Base-by-base conservation (phyloP, 2,888 invertebrate genomes). In the Anticlea derivata region DNA sequence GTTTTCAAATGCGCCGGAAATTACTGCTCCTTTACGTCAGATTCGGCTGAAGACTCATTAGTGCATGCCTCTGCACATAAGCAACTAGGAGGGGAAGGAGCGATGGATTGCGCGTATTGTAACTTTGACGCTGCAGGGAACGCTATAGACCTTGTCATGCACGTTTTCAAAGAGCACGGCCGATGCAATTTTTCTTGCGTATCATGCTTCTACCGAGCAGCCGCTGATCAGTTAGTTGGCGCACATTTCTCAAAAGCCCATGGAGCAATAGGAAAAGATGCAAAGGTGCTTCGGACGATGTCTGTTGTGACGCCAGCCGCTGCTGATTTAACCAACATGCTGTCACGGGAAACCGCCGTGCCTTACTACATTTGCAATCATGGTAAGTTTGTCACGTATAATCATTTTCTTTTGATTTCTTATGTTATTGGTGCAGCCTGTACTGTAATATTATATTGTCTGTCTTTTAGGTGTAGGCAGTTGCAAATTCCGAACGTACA, bases 171-270 rank as follows among this genome's bases (percentile, higher is more conserved):
- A 17, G 85, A 85, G 24, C 95, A 96, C 65, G 91, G 90, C 0
- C 80, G 86, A 44, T 94, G 94, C 64, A 83, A 87, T 20, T 95
- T 81, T 64, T 92, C 93, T 22, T 96, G 96, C 65, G 83, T 81
- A 2, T 88, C 92, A 59, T 96, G 96, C 68, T 93, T 95, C 65
- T 95, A 95, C 73, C 85, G 95, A 38, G 93, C 93, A 0, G 80
- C 91, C 0, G 83, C 91, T 0, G 88, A 91, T 37, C 92, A 92
- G 45, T 92, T 94, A 37, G 93, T 95, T 0, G 85, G 91, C 10
- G 80, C 92, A 3, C 95, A 95, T 74, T 91, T 92, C 31, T 60
- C 70, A 7, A 70, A 80, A 8, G 67, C 73, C 2, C 92, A 92
- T 51, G 66, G 67, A 0, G 57, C 51, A 1, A 34, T 63, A 5